Percentiles rank a stretch among this genome's conserved stretches.
phyloP scores from a whole-genome alignment of 1,140 invertebrate species.

The Agraylea sexmaculata region DNA sequence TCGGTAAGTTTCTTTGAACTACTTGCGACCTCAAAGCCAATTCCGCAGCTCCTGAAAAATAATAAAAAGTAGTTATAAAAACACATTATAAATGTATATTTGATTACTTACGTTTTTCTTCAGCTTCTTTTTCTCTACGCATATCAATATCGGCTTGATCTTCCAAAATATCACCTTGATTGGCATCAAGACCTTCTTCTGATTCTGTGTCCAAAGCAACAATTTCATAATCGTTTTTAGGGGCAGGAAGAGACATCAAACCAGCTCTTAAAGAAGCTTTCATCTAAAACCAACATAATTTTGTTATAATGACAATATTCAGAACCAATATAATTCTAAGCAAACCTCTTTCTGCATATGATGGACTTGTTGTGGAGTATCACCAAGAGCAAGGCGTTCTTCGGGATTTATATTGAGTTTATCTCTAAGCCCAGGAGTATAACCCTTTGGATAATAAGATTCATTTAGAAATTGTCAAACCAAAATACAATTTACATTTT shows the following conservation, averaged over 20 bases:
- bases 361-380: conserved; percentile 50
- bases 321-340: neutral
- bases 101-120: conserved; percentile 43
- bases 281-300: conserved; percentile 29
- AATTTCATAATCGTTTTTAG: conserved; percentile 97
- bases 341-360: conserved; percentile 54
- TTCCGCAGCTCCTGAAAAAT: conserved; percentile 42
- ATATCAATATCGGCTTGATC: conserved; percentile 89
- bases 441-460: conserved; percentile 16
- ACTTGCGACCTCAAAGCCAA: conserved; percentile 73
- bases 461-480: conserved; percentile 21
- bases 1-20: conserved; percentile 79
- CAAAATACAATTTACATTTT: conserved; percentile 12
- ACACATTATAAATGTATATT: conserved; percentile 4
- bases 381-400: conserved; percentile 55
- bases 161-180: conserved; percentile 44
- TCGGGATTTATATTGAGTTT: conserved; percentile 93
- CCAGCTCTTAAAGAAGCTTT: conserved; percentile 65
- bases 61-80: neutral
- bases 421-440: conserved; percentile 60
- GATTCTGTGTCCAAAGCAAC: conserved; percentile 84
- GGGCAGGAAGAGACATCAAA: conserved; percentile 70
- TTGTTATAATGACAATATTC: conserved; percentile 2
- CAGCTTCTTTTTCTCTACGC: conserved; percentile 46
- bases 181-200: conserved; percentile 39